Percentiles rank a stretch among this genome's conserved stretches.
These are phyloP conservation scores for Listrodromus nycthemerus DNA, from an alignment of 2,888 invertebrate genomes.

Conservation along the genomic window DNA sequence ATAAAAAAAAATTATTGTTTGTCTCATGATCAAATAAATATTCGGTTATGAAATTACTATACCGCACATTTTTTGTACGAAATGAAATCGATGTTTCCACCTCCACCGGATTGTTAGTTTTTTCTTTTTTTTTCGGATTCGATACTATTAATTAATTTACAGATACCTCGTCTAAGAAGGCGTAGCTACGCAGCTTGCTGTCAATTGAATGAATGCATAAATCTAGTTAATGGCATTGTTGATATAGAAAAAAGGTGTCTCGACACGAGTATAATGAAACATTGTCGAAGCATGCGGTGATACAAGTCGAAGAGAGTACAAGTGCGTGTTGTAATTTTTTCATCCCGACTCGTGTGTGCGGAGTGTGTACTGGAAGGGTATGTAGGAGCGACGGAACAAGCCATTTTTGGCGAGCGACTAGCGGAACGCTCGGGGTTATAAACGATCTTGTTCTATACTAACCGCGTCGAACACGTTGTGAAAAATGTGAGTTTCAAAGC, in stretches of 20 bases:
- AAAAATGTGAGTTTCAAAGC: no score
- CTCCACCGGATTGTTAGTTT: neutral
- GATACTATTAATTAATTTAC: constrained; percentile 4
- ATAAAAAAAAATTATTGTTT: neutral
- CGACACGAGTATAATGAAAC: constrained; percentile 56
- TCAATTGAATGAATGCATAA: constrained; percentile 25
- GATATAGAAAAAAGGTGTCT: constrained; percentile 30
- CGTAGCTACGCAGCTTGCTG: neutral
- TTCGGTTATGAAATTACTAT: neutral
- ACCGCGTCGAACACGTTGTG: constrained; percentile 24
- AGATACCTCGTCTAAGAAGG: neutral
- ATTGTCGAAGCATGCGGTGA: constrained; percentile 51
- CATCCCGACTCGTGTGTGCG: constrained; percentile 6
- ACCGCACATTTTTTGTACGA: neutral
- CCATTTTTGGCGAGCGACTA: constrained; percentile 57
- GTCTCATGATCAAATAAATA: neutral
- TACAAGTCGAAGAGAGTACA: constrained; percentile 36
- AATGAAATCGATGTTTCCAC: neutral
- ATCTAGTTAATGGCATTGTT: constrained; percentile 19
- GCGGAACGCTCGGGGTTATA: constrained; percentile 53
- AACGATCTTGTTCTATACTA: constrained; percentile 58
- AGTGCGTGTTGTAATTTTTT: constrained; percentile 29
- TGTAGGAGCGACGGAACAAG: neutral
- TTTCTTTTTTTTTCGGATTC: neutral
- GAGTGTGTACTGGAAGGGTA: constrained; percentile 13